Conservation (phyloP, 1,140 invertebrate species). For the Cydia strobilella region DNA sequence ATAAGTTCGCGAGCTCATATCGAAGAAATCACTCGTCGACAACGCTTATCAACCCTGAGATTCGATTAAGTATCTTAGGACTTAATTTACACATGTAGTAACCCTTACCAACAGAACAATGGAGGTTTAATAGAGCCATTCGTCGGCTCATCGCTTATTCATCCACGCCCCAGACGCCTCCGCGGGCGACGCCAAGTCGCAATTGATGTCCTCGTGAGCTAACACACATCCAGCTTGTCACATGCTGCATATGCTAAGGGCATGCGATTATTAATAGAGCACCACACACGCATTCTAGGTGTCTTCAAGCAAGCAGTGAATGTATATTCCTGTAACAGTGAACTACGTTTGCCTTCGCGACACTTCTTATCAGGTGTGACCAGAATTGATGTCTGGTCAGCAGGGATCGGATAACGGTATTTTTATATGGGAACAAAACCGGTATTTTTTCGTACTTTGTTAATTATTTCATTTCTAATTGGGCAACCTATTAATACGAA, state of each 20-base stretch:
- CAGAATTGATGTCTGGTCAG: too few species aligned
- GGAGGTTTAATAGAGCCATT: conserved; percentile 77
- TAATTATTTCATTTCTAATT: too few species aligned
- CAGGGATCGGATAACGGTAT: too few species aligned
- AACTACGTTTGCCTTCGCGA: too few species aligned
- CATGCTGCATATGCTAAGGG: not conserved
- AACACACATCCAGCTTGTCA: conserved; percentile 35
- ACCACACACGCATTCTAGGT: conserved; percentile 6
- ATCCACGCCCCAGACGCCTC: conserved; percentile 75
- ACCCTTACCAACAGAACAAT: conserved; percentile 60
- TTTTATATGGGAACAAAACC: too few species aligned
- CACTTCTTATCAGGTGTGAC: too few species aligned
- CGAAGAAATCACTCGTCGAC: not conserved
- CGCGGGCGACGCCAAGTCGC: conserved; percentile 60
- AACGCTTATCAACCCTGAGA: not conserved
- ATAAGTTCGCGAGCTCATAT: not conserved
- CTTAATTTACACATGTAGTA: conserved; percentile 20
- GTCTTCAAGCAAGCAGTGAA: not conserved
- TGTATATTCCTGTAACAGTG: too few species aligned
- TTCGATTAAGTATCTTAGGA: conserved; percentile 4
- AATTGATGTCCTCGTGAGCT: conserved; percentile 65
- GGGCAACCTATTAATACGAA: too few species aligned
- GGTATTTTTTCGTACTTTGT: too few species aligned
- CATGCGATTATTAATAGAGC: conserved; percentile 5
- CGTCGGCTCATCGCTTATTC: conserved; percentile 77